Evolutionary conservation across 1,140 invertebrate genomes (phyloP).

Genomic region (Cydia splendana): DNA sequence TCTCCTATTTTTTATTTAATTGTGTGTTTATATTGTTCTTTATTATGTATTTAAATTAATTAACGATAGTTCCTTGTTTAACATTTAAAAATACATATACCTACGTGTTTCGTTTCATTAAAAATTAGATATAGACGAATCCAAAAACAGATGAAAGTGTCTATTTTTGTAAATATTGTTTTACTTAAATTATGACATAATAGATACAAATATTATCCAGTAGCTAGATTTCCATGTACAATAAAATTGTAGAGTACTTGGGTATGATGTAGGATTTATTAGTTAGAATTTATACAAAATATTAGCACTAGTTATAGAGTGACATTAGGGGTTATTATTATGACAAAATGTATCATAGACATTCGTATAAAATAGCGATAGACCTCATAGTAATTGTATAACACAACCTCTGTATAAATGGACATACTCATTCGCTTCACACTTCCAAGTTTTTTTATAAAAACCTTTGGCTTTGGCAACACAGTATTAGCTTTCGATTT

Average conservation of each 20-base stretch:
- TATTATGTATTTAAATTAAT: slow-evolving; percentile 41
- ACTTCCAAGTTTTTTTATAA: background rate
- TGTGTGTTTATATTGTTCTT: slow-evolving; percentile 48
- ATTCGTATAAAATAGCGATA: slow-evolving; percentile 62
- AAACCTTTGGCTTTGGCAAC: slow-evolving; percentile 39
- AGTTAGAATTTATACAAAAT: slow-evolving; percentile 79
- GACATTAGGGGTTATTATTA: slow-evolving; percentile 61
- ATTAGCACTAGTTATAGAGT: slow-evolving; percentile 68
- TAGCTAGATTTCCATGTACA: slow-evolving; percentile 78
- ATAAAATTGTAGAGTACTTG: slow-evolving; percentile 77
- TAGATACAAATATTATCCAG: slow-evolving; percentile 69
- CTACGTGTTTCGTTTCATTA: slow-evolving; percentile 51
- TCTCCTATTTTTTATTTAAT: slow-evolving; percentile 5
- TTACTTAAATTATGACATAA: slow-evolving; percentile 77
- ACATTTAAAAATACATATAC: slow-evolving; percentile 48
- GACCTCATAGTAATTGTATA: slow-evolving; percentile 63
- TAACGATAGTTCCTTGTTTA: slow-evolving; percentile 69
- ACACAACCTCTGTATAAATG: slow-evolving; percentile 52
- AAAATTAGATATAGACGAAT: slow-evolving; percentile 63
- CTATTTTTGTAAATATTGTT: slow-evolving; percentile 79
- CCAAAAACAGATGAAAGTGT: slow-evolving; percentile 69
- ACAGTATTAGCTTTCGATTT: slow-evolving; percentile 34
- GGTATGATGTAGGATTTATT: slow-evolving; percentile 64
- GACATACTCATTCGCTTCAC: slow-evolving; percentile 45
- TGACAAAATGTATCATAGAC: slow-evolving; percentile 64